phyloP scores from a whole-genome alignment of 2,113 vertebrate species.

The Erpornis zantholeuca region DNA sequence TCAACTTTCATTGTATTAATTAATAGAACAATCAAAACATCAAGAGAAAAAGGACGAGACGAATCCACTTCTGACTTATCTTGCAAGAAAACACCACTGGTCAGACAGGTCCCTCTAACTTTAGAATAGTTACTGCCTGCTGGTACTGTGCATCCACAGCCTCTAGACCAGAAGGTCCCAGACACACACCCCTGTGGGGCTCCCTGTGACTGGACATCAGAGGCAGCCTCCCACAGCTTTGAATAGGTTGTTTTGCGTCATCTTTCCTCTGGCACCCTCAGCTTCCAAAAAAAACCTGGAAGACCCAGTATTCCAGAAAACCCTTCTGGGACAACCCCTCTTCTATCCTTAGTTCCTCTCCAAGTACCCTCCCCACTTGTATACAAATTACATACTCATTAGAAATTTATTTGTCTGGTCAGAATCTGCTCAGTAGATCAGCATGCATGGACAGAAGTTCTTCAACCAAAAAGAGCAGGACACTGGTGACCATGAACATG shows the following conservation, averaged over 20 bases:
- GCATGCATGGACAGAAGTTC: neutral
- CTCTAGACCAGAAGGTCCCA: neutral
- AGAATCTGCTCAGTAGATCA: neutral
- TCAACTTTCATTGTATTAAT: neutral
- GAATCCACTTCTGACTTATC: neutral
- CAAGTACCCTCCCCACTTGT: neutral
- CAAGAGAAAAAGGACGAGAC: neutral
- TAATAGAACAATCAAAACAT: neutral
- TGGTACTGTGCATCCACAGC: fast-evolving
- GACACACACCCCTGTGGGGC: fast-evolving
- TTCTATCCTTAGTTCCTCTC: neutral
- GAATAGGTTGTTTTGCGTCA: neutral
- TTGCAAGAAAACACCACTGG: neutral
- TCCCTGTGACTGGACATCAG: neutral
- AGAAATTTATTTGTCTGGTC: neutral
- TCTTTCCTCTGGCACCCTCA: neutral
- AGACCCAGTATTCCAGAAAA: neutral
- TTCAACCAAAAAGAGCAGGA: neutral
- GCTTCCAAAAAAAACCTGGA: neutral
- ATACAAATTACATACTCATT: neutral
- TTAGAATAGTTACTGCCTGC: neutral
- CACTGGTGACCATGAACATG: neutral
- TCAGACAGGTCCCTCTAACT: neutral
- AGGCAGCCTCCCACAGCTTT: neutral
- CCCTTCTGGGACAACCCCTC: neutral